Base-by-base conservation (phyloP, 2,888 invertebrate genomes). In the Adineta ricciae region DNA sequence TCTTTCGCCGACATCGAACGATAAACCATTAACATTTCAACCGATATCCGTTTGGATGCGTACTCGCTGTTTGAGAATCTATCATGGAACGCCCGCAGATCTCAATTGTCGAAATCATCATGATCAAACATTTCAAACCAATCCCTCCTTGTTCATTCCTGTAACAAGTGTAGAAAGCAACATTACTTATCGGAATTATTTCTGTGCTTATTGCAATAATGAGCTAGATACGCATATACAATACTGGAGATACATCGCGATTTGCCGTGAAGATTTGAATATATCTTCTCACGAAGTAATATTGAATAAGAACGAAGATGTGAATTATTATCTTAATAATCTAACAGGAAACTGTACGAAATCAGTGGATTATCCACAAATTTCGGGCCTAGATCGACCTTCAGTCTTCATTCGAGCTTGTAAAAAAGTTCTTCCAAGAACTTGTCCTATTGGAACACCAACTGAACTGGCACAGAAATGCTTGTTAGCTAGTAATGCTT, bases 181-280 rank as follows among this genome's bases (percentile, higher is more conserved):
- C 41, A 78, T 78, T 41, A 78, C 78, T 14, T 78, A 78, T 78
- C 41, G 78, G n/a, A 78, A 78, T 41, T 78, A 78, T 78, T 78
- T 19, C 32, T 78, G 78, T 78, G 78, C 78, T 21, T 78, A 78
- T 78, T 78, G 78, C 41, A 78, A 78, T 78, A 78, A 78, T 38
- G 78, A 41, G 38, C 14, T 14, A n/a, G 9, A 41, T 78, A 5
- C 5, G 11, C 38, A n/a, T 78, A 41, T 78, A 1, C 4, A 32
- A 64, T 16, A 11, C 4, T 78, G 78, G 78, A 24, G 24, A 41
- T 78, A 78, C 41, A 38, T 24, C n/a, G 24, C 41, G 14, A n/a
- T 4, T 9, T 78, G 78, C 41, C 24, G 0, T 38, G 41, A 11
- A 21, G 41, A 78, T 41, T 5, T 0, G 24, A 38, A 2, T 41